Conservation (phyloP, 2,888 invertebrate species). For the Crossocerus cetratus region DNA sequence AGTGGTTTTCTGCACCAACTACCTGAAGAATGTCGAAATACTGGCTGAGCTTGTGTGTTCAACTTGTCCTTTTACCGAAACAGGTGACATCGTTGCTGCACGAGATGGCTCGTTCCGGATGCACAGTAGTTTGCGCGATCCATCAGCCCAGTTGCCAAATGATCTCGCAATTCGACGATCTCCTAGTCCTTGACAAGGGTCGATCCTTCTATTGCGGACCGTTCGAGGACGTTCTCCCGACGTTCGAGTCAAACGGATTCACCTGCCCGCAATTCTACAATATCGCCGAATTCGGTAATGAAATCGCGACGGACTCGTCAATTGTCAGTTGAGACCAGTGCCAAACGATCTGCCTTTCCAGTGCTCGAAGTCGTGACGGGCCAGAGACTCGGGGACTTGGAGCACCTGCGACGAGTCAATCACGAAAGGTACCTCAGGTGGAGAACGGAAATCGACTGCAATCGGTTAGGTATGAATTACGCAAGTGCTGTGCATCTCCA, state of each 20-base stretch:
- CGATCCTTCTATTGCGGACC: conserved; percentile 84
- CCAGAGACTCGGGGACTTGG: conserved; percentile 78
- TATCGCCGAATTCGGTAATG: conserved; percentile 86
- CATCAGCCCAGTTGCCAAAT: conserved; percentile 89
- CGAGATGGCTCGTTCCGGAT: conserved; percentile 81
- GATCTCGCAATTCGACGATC: conserved; percentile 85
- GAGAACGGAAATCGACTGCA: not conserved
- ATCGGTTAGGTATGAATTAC: conserved; percentile 12
- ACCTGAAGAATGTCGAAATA: not conserved
- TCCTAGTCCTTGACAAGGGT: conserved; percentile 84
- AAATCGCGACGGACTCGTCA: not conserved
- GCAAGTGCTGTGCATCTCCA: too few species aligned
- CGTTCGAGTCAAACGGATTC: conserved; percentile 81
- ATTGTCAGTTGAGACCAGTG: too few species aligned
- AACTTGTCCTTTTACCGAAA: not conserved
- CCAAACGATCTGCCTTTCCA: conserved; percentile 59
- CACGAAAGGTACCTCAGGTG: conserved; percentile 25
- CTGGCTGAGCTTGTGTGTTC: not conserved
- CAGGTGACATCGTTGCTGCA: conserved; percentile 81
- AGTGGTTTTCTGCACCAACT: not conserved
- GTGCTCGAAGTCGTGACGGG: conserved; percentile 82
- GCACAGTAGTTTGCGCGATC: conserved; percentile 87
- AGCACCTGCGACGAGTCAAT: conserved; percentile 62
- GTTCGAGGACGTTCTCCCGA: conserved; percentile 80
- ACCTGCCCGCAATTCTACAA: conserved; percentile 88